phyloP scores from a whole-genome alignment of 2,113 vertebrate genomes.

The Sula dactylatra region DNA sequence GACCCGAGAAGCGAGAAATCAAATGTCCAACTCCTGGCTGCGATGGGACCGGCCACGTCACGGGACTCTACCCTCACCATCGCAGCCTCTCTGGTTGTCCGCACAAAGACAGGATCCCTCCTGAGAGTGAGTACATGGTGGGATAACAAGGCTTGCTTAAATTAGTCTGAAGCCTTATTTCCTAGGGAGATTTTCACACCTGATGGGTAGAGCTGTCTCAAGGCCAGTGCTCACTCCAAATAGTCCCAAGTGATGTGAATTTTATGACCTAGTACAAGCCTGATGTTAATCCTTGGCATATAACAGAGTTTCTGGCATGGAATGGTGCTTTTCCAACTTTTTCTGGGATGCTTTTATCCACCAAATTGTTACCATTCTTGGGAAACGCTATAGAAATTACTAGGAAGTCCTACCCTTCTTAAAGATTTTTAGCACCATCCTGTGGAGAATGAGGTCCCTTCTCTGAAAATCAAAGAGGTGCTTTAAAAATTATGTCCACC shows the following conservation, averaged over 20 bases:
- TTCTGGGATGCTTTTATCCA: neutral
- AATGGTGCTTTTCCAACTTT: neutral
- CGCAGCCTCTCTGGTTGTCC: conserved; percentile 97
- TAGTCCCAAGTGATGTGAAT: neutral
- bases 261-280: neutral
- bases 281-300: neutral
- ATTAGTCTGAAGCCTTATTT: neutral
- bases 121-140: conserved; percentile 87
- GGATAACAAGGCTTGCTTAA: neutral
- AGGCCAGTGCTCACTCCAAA: neutral
- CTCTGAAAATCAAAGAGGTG: neutral
- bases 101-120: conserved; percentile 98
- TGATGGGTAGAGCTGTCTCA: neutral
- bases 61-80: conserved; percentile 95
- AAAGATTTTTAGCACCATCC: conserved; percentile 65
- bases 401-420: neutral
- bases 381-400: neutral
- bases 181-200: neutral
- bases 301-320: neutral
- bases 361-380: rapidly evolving
- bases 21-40: conserved; percentile 98
- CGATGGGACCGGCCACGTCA: conserved; percentile 95
- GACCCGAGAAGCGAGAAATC: conserved; percentile 94
- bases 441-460: conserved; percentile 28
- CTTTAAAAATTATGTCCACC: neutral